Evolutionary conservation across 2,113 vertebrate genomes (phyloP).

Genomic region (Leiothrix lutea): DNA sequence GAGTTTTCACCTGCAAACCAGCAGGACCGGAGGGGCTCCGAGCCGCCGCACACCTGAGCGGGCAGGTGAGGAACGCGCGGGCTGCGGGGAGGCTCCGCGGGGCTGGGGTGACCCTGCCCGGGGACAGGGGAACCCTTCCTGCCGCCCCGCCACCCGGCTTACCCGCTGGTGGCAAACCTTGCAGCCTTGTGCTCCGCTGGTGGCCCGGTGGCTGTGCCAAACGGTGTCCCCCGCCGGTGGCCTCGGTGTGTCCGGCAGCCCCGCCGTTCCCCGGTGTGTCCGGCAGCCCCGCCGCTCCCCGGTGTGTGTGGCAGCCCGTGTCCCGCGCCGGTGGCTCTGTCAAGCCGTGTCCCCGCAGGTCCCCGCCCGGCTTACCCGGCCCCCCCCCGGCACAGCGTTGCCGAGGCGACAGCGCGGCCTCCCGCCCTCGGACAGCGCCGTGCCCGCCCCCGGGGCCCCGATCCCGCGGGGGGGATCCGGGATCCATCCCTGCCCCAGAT

Average conservation of each 20-base stretch:
- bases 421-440: neutral
- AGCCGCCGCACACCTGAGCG: neutral
- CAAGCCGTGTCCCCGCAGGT: neutral
- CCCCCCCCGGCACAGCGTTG: neutral
- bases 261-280: no score
- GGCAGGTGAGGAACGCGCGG: neutral
- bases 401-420: neutral
- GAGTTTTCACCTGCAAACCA: fast-evolving
- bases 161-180: neutral
- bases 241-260: no score
- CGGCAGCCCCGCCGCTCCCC: no score
- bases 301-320: neutral
- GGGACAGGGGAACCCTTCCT: neutral
- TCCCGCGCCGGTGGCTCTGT: neutral
- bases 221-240: neutral
- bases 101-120: neutral
- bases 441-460: no score
- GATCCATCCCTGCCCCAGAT: no score
- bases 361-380: neutral
- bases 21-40: neutral
- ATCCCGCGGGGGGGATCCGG: no score
- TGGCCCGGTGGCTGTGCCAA: no score
- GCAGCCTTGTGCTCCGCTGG: neutral
- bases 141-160: neutral
- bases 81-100: neutral